Conservation (phyloP, 53 echinoderm and acorn worm genomes). For the Echinarachnius parma region DNA sequence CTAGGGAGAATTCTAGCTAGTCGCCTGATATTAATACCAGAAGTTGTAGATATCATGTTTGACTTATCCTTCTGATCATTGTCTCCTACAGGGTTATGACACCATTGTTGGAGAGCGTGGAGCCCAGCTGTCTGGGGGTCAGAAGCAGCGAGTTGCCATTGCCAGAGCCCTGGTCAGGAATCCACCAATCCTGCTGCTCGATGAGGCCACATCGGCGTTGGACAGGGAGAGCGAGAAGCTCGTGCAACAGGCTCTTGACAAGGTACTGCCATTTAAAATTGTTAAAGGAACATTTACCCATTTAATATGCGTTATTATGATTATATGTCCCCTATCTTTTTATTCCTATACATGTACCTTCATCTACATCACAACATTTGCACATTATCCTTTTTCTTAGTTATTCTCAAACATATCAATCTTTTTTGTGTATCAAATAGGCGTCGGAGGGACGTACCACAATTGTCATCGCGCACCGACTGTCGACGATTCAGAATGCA, state of each 20-base stretch:
- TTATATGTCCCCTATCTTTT: too few relatives aligned
- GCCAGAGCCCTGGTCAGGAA: conserved; percentile 93
- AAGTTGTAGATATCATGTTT: too few relatives aligned
- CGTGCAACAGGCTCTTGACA: conserved; percentile 87
- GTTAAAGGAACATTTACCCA: too few relatives aligned
- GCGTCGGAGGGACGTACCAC: conserved; percentile 73
- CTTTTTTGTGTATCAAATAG: conserved; percentile 31
- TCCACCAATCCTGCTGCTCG: conserved; percentile 82
- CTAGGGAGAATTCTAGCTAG: too few relatives aligned
- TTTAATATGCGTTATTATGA: too few relatives aligned
- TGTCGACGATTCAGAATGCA: conserved; percentile 71
- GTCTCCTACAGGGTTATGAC: conserved; percentile 72
- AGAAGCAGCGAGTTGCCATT: conserved; percentile 96
- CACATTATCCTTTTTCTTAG: not conserved
- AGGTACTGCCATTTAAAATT: too few relatives aligned
- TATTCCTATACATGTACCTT: too few relatives aligned
- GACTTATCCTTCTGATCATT: too few relatives aligned
- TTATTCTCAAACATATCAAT: not conserved
- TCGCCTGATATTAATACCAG: too few relatives aligned
- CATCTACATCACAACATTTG: too few relatives aligned
- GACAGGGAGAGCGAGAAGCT: conserved; percentile 89
- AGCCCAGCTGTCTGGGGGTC: conserved; percentile 94
- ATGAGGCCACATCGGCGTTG: conserved; percentile 94
- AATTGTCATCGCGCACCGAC: conserved; percentile 70
- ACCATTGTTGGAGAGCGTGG: conserved; percentile 96